Base-by-base conservation (phyloP, 1,140 invertebrate genomes). In the Drosophila rufa region DNA sequence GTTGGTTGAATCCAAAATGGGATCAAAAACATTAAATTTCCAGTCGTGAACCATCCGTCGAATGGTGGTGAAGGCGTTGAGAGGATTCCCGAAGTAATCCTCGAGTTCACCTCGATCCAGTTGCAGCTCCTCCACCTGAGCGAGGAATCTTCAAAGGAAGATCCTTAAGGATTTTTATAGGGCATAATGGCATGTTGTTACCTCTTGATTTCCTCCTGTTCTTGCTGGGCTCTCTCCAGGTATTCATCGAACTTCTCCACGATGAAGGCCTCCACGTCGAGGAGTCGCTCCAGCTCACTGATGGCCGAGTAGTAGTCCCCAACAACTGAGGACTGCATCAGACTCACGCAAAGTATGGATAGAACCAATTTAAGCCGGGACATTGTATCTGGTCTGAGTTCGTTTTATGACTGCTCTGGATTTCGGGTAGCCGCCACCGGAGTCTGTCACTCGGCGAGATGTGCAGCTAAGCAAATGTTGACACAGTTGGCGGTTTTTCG, bases 21-120 rank as follows among this genome's bases (percentile, higher is more conserved):
- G 46, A 11, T 81, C 93, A 36, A 95, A 93, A 82, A 97, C 96
- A 45, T 97, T 95, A 25, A 95, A 94, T 77, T 96, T 95, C 95
- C 97, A 97, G 93, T 99, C 98, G 6, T 96, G 95, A 1, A 97
- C 98, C 58, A 99, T 94, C 76, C 97, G 95, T 94, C 99, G 99
- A 11, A 99, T 97, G 36, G 99, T 82, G 5, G 48, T 76, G 12
- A 78, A 90, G 7, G 79, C 84, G 56, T 90, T 91, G 2, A 91
- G 11, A 1, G 91, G 91, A 73, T 92, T 80, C 0, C 76, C 84
- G 25, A 78, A 91, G 47, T 82, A 82, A 0, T 69, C 59, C 12
- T 70, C 75, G 0, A 58, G 14, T 7, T 60, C 56, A 0, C 43
- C 46, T 4, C 59, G 46, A 46, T 75, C 43, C 3, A 25, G 15